Percentiles rank a stretch among this genome's conserved stretches.
Evolutionary conservation across 2,797 vertebrate species (phyloP).

Genomic region (Florisuga fusca): DNA sequence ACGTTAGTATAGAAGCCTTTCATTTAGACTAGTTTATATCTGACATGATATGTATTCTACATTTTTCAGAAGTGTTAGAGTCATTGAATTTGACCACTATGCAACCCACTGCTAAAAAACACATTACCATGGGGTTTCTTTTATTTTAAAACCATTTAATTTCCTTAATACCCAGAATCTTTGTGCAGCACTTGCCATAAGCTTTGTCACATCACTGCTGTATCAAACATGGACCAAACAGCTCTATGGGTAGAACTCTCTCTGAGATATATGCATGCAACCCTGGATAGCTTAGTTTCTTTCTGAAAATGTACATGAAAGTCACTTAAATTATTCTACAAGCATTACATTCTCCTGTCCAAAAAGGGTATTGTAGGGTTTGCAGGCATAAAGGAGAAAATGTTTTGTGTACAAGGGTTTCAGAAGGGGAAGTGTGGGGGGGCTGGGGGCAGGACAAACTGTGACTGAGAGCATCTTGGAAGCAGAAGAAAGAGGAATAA

Average conservation of each 20-base stretch:
- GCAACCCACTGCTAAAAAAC: slow-evolving; percentile 19
- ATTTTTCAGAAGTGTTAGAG: slow-evolving; percentile 22
- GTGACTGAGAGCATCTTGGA: neutral
- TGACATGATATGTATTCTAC: slow-evolving; percentile 10
- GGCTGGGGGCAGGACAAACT: neutral
- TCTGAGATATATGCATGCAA: slow-evolving; percentile 27
- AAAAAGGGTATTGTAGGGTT: neutral
- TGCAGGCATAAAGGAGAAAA: neutral
- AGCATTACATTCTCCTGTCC: neutral
- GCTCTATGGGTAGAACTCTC: neutral
- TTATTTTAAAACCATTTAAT: slow-evolving; percentile 62
- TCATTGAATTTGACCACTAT: slow-evolving; percentile 28
- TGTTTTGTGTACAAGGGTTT: neutral
- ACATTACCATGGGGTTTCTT: slow-evolving; percentile 29
- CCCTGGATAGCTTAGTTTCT: neutral
- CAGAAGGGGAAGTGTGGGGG: too few relatives aligned
- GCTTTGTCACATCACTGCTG: neutral
- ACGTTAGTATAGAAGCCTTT: slow-evolving; percentile 32
- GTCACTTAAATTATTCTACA: neutral
- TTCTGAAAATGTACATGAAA: slow-evolving; percentile 44
- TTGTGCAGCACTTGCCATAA: neutral
- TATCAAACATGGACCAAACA: neutral
- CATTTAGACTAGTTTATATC: slow-evolving; percentile 33
- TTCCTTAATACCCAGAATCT: slow-evolving; percentile 60
- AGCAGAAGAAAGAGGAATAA: neutral